Base-by-base conservation (phyloP, 2,888 invertebrate genomes). In the Sialis lutaria region DNA sequence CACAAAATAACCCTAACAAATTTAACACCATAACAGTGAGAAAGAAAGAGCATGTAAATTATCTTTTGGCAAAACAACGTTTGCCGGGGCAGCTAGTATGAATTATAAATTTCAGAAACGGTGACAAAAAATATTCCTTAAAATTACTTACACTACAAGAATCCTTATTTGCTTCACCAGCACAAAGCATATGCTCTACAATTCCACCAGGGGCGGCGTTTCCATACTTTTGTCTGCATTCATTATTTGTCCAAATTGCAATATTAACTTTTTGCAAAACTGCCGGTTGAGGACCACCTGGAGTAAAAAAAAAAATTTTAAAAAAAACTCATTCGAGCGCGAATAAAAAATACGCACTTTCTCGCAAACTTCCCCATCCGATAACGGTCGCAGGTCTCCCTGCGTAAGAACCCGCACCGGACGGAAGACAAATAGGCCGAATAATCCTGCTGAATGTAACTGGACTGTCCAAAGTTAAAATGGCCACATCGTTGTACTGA, bases 201-300 rank as follows among this genome's bases (percentile, higher is more conserved):
- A 91, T 90, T 30, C 90, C 90, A 7, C 87, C 90, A 0, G 90
- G 85, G n/a, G 89, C 89, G 1, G 86, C 85, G 7, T 72, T 69
- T 13, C 89, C 89, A 60, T 90, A 90, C 60, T 86, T 88, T 13
- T 70, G 61, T 49, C 79, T 75, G 57, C 90, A 90, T 53, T 86
- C 82, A 0, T 64, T 54, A 61, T 89, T 89, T 1, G 77, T 72
- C 88, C 88, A 88, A 54, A 90, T 77, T 0, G 85, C 85, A 53
- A 90, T 82, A 40, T 77, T 77, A 1, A 89, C 89, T 65, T 89
- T 83, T 67, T 88, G 88, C 35, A 89, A 67, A 48, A 83, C 69
- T 0, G 80, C 73, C 1, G 89, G 88, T 57, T 88, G 88, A 0
- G 83, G 82, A 32, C 89, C 89, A 64, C 82, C 83, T 86, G 57